Base-by-base conservation (phyloP, 2,113 vertebrate species). In the Dicerorhinus sumatrensis region DNA sequence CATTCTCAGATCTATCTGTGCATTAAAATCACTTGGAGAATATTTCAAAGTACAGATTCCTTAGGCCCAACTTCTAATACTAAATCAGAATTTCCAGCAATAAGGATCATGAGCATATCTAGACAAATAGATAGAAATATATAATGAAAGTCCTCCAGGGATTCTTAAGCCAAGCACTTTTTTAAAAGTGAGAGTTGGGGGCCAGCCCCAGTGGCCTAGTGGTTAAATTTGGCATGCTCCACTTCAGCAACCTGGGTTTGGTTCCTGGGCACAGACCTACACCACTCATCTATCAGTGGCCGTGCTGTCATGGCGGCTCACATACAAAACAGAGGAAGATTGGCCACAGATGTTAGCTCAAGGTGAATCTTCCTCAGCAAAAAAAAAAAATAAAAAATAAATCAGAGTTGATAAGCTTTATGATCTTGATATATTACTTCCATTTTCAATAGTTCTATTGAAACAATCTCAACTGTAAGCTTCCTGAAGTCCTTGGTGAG, bases 371-470 rank as follows among this genome's bases (percentile, higher is more conserved):
- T 54, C 51, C 51, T 54, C 51, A 3, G 51, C 51, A 54, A 54
- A 54, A 54, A 54, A 54, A 54, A 54, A 16, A 54, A 51, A 51
- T n/a, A 51, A 51, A 51, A 14, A 62, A 60, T 86, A 46, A n/a
- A n/a, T 60, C 54, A 29, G 54, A 67, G 14, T 36, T 83, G 54
- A 12, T 67, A 51, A 94, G 76, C 5, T 82, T 89, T 62, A 75
- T 69, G 39, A 87, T 42, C 16, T 92, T 90, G 23, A 39, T 33
- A 11, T 89, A 83, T 33, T 56, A 84, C 73, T 75, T 67, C 56
- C 42, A 85, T 73, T 73, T 94, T 94, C 89, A 93, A 58, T 81
- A 93, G 0, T 96, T 95, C 16, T 33, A 4, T 89, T 88, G 62
- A 65, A 91, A 97, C 7, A 1, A 7, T 75, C 48, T 96, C 33